Base-by-base conservation (phyloP, 1,140 invertebrate genomes). In the Conus betulinus region DNA sequence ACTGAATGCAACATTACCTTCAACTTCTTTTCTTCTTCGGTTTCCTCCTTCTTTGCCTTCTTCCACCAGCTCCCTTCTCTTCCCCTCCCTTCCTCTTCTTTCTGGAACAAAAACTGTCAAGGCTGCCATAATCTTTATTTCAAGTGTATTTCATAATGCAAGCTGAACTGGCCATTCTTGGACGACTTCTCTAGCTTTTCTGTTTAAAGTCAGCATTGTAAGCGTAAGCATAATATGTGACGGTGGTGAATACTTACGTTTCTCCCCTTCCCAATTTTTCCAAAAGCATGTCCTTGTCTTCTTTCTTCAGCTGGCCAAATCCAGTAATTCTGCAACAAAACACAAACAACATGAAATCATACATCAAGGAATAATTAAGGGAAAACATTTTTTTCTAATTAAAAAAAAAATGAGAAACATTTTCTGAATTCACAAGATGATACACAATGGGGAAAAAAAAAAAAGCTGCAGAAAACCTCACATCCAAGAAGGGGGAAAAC, bases 261-360 rank as follows among this genome's bases (percentile, higher is more conserved):
- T 90, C 90, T 87, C 94, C 93, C 95, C 97, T 97, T 93, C 97
- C 97, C 63, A 98, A 94, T 90, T 96, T 96, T 88, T 96, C 95
- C 91, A 97, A 97, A 0, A 99, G 93, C 81, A 96, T 95, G 11
- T 96, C 93, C 94, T 98, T 96, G 94, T 99, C 98, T 89, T 97
- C 97, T 91, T 97, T 96, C 15, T 95, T 96, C 4, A 99, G 95
- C 7, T 93, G 94, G 23, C 96, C 96, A 94, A 97, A 98, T 0
- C 98, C 98, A 89, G 97, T 97, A 60, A 99, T 94, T 78, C 95
- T 96, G 83, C 20, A 90, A 88, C 82, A 10, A 89, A 89, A 90
- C 10, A 55, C 52, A 20, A 39, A 51, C 11, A 39, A 51, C 11
- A 78, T 17, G 8, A 13, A 51, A 78, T 25, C 20, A 25, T 23